A percentile compares a stretch with the other conserved stretches of the same genome.
phyloP scores from a whole-genome alignment of 37 sponge, comb jelly and placozoan species.

The Lycopodina hypogea region DNA sequence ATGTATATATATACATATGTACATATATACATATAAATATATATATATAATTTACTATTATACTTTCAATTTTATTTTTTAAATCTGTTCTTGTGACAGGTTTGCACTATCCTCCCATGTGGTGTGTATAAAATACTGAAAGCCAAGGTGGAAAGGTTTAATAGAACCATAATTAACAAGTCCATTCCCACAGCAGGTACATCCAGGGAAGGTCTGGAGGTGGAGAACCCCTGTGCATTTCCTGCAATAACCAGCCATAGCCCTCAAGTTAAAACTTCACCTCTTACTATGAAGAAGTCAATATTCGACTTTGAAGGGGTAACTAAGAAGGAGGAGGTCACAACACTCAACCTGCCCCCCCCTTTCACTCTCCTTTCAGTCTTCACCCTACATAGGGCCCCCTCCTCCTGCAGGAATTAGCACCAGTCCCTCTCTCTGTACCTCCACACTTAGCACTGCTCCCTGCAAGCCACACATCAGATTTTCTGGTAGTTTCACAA shows the following conservation, averaged over 20 bases:
- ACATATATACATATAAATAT: too few species aligned
- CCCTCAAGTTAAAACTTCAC: not conserved
- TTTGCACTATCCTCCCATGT: constrained; percentile 66
- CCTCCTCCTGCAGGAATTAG: not conserved
- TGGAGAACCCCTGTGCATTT: not conserved
- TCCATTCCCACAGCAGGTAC: constrained; percentile 12
- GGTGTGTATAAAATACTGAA: constrained; percentile 31
- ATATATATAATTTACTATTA: too few species aligned
- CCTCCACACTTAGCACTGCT: constrained; percentile 23
- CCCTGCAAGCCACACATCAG: constrained; percentile 34
- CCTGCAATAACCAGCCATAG: too few species aligned
- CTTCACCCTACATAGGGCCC: not conserved
- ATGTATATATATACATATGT: too few species aligned
- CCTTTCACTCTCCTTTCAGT: not conserved
- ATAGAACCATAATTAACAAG: not conserved
- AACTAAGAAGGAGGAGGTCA: constrained; percentile 39
- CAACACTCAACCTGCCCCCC: not conserved
- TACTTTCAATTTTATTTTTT: not conserved
- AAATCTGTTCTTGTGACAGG: constrained; percentile 25
- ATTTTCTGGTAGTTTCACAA: constrained; percentile 26
- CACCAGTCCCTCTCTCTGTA: not conserved
- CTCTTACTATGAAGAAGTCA: constrained; percentile 6
- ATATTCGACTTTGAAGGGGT: constrained; percentile 65
- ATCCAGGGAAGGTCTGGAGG: not conserved
- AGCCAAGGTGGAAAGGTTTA: constrained; percentile 5